Evolutionary conservation across 2,113 vertebrate genomes (phyloP).

Genomic region (Albula goreensis): DNA sequence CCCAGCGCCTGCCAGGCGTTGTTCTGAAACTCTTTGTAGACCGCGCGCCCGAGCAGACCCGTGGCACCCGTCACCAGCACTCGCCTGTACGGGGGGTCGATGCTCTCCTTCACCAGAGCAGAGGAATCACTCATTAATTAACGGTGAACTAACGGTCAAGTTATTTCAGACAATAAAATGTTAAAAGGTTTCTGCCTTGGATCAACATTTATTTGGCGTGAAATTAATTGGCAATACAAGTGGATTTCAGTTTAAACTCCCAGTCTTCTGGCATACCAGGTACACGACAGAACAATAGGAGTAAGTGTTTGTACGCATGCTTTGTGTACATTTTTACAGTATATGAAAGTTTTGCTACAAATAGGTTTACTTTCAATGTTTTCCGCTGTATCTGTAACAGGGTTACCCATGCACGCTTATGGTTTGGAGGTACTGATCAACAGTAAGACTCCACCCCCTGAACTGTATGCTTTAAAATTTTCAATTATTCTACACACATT

Average conservation of each 20-base stretch:
- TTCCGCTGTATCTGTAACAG: no score
- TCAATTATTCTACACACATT: no score
- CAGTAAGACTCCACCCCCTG: no score
- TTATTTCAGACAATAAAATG: background rate
- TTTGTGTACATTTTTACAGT: no score
- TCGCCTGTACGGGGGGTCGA: slow-evolving; percentile 65
- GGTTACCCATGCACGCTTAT: no score
- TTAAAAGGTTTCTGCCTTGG: background rate
- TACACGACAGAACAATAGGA: no score
- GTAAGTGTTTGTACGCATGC: no score
- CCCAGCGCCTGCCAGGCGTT: slow-evolving; percentile 81
- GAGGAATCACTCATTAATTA: background rate
- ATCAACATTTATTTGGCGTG: background rate
- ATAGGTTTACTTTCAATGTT: no score
- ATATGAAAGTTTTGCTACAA: no score
- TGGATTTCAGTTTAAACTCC: background rate
- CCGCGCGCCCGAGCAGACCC: slow-evolving; percentile 87
- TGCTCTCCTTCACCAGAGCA: slow-evolving; percentile 70
- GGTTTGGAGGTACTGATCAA: no score
- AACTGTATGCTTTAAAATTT: no score
- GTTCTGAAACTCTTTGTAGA: slow-evolving; percentile 84
- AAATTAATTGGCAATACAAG: background rate
- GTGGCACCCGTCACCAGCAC: slow-evolving; percentile 90
- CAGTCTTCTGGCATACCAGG: no score
- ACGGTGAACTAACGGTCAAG: background rate